A percentile compares a stretch with the other conserved stretches of the same genome.
Conservation (phyloP, 2,113 vertebrate genomes). For the Casuarius casuarius region DNA sequence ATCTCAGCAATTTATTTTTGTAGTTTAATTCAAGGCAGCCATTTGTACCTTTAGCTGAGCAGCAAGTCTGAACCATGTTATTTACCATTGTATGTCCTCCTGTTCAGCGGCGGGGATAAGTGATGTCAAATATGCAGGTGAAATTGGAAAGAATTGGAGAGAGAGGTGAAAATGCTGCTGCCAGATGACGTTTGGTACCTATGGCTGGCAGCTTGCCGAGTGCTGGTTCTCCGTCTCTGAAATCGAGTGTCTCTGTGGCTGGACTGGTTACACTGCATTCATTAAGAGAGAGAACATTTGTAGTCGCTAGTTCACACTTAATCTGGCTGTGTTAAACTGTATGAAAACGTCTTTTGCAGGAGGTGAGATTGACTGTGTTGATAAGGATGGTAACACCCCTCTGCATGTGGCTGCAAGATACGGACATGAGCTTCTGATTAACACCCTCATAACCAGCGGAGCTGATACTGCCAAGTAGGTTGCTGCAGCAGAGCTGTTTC, state of each 20-base stretch:
- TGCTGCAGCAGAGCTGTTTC: not conserved
- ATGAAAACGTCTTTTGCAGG: conserved; percentile 79
- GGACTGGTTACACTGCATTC: conserved; percentile 56
- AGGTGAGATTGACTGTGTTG: conserved; percentile 93
- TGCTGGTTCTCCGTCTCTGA: not conserved
- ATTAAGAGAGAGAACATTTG: not conserved
- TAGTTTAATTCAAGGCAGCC: not conserved
- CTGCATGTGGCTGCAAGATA: conserved; percentile 95
- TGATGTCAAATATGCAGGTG: not conserved
- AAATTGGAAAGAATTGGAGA: not conserved
- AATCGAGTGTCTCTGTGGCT: not conserved
- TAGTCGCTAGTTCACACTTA: not conserved
- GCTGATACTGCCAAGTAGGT: conserved; percentile 92
- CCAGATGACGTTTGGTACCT: rapidly evolving
- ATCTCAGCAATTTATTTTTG: not conserved
- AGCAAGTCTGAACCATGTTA: not conserved
- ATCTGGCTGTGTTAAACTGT: not conserved
- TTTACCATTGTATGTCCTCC: rapidly evolving
- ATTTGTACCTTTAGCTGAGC: not conserved
- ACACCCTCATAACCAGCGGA: conserved; percentile 94
- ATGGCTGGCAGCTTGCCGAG: not conserved
- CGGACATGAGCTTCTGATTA: conserved; percentile 95
- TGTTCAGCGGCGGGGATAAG: not conserved
- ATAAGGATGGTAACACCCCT: conserved; percentile 97
- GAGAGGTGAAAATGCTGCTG: not conserved